Conservation (phyloP, 2,888 invertebrate genomes). For the Julus scandinavius region DNA sequence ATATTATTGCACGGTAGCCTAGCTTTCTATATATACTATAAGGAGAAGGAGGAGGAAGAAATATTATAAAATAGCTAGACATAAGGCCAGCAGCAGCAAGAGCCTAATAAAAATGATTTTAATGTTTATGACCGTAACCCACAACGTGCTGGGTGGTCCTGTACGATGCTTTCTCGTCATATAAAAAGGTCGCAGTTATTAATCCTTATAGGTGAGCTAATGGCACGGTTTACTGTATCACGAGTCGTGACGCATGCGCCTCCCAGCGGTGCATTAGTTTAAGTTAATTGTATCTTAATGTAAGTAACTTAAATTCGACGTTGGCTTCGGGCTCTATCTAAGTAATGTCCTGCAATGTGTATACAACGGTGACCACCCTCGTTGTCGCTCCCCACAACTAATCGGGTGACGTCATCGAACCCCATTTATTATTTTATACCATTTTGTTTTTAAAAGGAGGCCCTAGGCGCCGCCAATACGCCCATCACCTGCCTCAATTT, state of each 20-base stretch:
- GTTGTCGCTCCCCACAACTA: background rate
- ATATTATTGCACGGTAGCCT: conserved; percentile 12
- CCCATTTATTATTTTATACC: background rate
- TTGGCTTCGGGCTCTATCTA: background rate
- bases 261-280: conserved; percentile 35
- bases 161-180: background rate
- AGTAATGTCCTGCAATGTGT: background rate
- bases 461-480: background rate
- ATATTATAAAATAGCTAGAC: background rate
- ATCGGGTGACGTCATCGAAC: conserved; percentile 25
- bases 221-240: conserved; percentile 9
- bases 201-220: conserved; percentile 30
- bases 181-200: background rate
- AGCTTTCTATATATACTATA: conserved; percentile 4
- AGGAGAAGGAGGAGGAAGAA: background rate
- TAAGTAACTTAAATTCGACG: conserved; percentile 12
- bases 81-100: background rate
- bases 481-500: background rate
- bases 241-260: conserved; percentile 31
- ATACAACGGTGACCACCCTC: background rate
- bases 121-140: conserved; percentile 39
- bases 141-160: conserved; percentile 26
- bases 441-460: conserved; percentile 14
- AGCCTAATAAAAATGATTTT: conserved; percentile 31
- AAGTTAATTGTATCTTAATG: conserved; percentile 42